These are phyloP conservation scores for Antheraea mylitta DNA, from an alignment of 1,140 invertebrate species.

Conservation along the genomic window DNA sequence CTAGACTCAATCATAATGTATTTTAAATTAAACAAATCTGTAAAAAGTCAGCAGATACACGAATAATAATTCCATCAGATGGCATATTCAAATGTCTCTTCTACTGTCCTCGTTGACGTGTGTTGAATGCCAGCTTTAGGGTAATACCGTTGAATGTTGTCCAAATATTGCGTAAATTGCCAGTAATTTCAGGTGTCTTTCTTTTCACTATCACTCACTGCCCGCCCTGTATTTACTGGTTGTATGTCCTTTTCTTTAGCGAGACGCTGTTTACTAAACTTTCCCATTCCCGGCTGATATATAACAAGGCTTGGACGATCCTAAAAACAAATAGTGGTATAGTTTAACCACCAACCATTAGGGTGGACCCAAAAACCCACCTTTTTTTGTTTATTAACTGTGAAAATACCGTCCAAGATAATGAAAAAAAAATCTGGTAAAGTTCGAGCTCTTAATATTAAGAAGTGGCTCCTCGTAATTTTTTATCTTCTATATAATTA, in stretches of 20 bases:
- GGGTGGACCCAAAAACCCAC: too few species aligned
- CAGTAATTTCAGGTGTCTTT: constrained; percentile 65
- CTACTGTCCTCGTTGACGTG: constrained; percentile 51
- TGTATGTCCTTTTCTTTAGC: constrained; percentile 79
- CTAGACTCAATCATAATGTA: constrained; percentile 47
- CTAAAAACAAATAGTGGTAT: constrained; percentile 45
- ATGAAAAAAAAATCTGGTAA: too few species aligned
- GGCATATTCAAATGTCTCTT: constrained; percentile 57
- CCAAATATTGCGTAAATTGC: constrained; percentile 52
- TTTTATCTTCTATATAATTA: too few species aligned
- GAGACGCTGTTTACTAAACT: constrained; percentile 83
- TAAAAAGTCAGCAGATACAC: constrained; percentile 48
- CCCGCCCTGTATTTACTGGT: constrained; percentile 36
- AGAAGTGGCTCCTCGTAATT: too few species aligned
- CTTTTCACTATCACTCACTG: constrained; percentile 66
- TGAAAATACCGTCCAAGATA: too few species aligned
- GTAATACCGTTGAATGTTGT: constrained; percentile 69
- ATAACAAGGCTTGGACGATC: constrained; percentile 86
- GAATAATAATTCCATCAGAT: constrained; percentile 56
- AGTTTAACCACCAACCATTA: too few species aligned
- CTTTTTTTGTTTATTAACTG: constrained; percentile 25
- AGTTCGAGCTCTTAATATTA: too few species aligned
- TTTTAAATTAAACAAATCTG: constrained; percentile 53
- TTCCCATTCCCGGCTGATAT: constrained; percentile 87
- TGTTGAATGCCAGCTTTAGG: constrained; percentile 65